Evolutionary conservation across 1,140 invertebrate genomes (phyloP), one percentile per base, ranked within the genome.

Genomic region (Acromyrmex heyeri): DNA sequence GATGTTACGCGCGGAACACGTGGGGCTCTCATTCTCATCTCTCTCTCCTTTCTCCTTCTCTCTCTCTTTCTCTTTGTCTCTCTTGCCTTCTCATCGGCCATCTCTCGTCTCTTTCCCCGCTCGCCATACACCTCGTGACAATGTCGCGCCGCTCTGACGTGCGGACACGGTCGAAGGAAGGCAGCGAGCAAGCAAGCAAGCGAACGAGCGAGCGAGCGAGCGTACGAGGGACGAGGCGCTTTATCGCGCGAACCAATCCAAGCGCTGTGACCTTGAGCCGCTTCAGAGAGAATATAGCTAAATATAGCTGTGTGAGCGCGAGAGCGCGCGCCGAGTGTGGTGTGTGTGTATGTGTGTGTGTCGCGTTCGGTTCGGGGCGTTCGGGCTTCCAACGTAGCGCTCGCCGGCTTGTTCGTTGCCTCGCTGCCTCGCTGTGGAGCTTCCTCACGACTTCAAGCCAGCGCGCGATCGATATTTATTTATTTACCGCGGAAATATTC

Each of bases 201-300:
- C 34, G 0, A 38, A 1, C 34, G 7, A 57, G 7, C 55, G 67
- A 61, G 24, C 64, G 61, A 34, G 50, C 50, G 53, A 72, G 78
- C 86, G 34, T 67, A 24, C 62, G 88, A 87, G 86, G 30, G 81
- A 90, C 79, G 70, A 62, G 50, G 73, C 44, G 92, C 88, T 94
- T 93, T 93, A 94, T 93, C 92, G 92, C 91, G 90, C 91, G 91
- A 86, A 89, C 93, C 93, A 94, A 94, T 93, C 92, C 92, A 85
- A 92, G 90, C 88, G 90, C 91, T 93, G 87, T 91, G 93, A 94
- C 93, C 93, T 94, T 94, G 93, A 93, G 91, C 90, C 90, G 90
- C 93, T 93, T 92, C 93, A 93, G 89, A 93, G 91, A 93, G 92
- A 94, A 91, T 50, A 94, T 92, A 93, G 21, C 38, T 94, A 93